Evolutionary conservation across 2,888 invertebrate genomes (phyloP).

Genomic region (Drosophila eohydei): DNA sequence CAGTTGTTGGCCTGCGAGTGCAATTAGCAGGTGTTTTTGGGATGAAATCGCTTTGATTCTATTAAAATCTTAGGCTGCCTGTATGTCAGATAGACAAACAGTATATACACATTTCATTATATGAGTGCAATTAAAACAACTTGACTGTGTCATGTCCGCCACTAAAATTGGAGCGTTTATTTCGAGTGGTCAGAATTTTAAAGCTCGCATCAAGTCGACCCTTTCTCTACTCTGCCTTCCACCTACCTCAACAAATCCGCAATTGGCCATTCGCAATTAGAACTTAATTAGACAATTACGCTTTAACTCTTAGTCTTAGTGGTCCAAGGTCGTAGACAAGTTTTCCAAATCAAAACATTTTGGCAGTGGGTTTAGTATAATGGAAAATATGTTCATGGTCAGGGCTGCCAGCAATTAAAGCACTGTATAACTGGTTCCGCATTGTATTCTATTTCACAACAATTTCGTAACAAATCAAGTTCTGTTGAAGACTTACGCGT

Average conservation of each 20-base stretch:
- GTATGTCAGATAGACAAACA: background rate
- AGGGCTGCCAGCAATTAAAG: conserved; percentile 17
- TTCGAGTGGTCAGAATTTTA: conserved; percentile 57
- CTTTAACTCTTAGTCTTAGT: conserved; percentile 20
- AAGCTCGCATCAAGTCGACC: conserved; percentile 22
- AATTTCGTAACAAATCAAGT: conserved; percentile 33
- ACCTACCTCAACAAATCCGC: conserved; percentile 24
- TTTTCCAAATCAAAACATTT: conserved; percentile 19
- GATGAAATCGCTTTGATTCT: conserved; percentile 56
- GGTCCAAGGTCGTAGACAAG: conserved; percentile 51
- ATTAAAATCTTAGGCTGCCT: conserved; percentile 15
- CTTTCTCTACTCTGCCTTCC: conserved; percentile 11
- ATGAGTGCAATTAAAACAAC: conserved; percentile 63
- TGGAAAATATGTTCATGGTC: conserved; percentile 46
- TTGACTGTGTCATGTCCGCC: conserved; percentile 67
- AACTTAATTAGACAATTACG: conserved; percentile 19
- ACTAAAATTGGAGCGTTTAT: conserved; percentile 55
- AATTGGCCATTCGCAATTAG: conserved; percentile 5
- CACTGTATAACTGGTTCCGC: conserved; percentile 42
- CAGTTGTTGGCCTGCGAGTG: conserved; percentile 35
- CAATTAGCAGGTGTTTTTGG: conserved; percentile 56
- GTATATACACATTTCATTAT: conserved; percentile 51
- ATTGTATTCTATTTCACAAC: conserved; percentile 30
- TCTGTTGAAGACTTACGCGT: conserved; percentile 18
- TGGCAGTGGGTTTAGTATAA: conserved; percentile 1